These are phyloP conservation scores for Coreius guichenoti DNA, from an alignment of 2,797 vertebrate species.

Conservation along the genomic window DNA sequence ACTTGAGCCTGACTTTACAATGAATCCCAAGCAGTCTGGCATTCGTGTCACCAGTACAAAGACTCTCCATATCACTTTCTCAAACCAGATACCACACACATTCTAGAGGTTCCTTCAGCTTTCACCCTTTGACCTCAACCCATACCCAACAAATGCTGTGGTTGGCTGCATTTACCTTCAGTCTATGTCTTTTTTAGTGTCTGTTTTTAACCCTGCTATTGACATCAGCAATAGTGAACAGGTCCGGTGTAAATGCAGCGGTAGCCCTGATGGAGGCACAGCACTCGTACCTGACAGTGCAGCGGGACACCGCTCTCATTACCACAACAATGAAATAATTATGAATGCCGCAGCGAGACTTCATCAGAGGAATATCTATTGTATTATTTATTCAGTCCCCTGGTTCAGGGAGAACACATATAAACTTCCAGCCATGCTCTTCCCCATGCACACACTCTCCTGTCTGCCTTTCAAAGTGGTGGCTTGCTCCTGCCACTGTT, in stretches of 20 bases:
- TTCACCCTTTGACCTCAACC: slow-evolving; percentile 18
- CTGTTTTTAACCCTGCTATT: background rate
- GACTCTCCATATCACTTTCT: slow-evolving; percentile 7
- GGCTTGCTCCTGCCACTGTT: slow-evolving; percentile 40
- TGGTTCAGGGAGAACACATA: slow-evolving; percentile 82
- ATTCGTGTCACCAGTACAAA: slow-evolving; percentile 11
- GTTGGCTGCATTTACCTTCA: background rate
- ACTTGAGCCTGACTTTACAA: slow-evolving; percentile 11
- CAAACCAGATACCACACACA: slow-evolving; percentile 7
- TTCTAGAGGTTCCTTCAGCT: slow-evolving; percentile 1
- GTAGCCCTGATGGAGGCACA: slow-evolving; percentile 58
- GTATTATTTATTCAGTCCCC: slow-evolving; percentile 87
- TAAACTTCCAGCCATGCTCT: slow-evolving; percentile 76
- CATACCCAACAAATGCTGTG: slow-evolving; percentile 2
- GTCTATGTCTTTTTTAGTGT: background rate
- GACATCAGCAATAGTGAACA: slow-evolving; percentile 5
- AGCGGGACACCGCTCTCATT: slow-evolving; percentile 77
- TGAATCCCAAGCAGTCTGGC: background rate
- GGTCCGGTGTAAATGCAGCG: slow-evolving; percentile 56
- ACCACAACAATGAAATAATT: slow-evolving; percentile 85
- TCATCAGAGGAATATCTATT: slow-evolving; percentile 85
- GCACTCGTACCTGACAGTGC: slow-evolving; percentile 67
- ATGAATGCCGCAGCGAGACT: slow-evolving; percentile 80
- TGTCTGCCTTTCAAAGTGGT: slow-evolving; percentile 65
- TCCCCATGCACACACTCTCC: slow-evolving; percentile 64